Percentiles rank a stretch among this genome's conserved stretches.
These are phyloP conservation scores for Hydrotaea diabolus DNA, from an alignment of 2,888 invertebrate species.

Conservation along the genomic window DNA sequence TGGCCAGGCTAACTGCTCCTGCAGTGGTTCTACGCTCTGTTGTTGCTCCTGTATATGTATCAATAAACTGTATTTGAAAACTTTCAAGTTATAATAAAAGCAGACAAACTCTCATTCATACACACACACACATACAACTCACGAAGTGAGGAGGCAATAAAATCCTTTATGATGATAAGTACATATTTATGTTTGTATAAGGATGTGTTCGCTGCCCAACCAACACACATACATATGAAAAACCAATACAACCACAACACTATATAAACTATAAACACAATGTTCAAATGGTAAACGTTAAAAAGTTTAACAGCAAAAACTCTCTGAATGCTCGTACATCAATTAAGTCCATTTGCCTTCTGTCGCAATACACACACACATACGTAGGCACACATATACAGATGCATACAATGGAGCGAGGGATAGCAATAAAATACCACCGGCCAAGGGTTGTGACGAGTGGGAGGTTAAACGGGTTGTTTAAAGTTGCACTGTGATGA, in stretches of 20 bases:
- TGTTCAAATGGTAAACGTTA: constrained; percentile 64
- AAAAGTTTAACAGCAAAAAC: constrained; percentile 69
- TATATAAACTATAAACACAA: constrained; percentile 55
- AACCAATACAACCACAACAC: constrained; percentile 56
- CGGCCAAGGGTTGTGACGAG: neutral
- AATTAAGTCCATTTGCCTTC: constrained; percentile 74
- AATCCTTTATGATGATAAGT: constrained; percentile 52
- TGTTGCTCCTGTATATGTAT: constrained; percentile 24
- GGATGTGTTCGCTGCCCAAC: neutral
- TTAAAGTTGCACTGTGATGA: neutral
- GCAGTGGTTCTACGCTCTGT: neutral
- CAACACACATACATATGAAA: neutral
- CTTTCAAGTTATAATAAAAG: constrained; percentile 55
- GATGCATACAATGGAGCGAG: no score
- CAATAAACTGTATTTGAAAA: constrained; percentile 62
- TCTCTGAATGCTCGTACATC: constrained; percentile 80
- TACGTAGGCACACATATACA: neutral
- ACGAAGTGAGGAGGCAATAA: constrained; percentile 62
- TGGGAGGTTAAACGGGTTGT: neutral
- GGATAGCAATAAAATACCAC: no score
- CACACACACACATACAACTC: constrained; percentile 2
- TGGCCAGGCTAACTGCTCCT: neutral
- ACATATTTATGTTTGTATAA: constrained; percentile 14
- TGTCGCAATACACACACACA: constrained; percentile 10
- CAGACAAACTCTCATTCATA: neutral